Evolutionary conservation across 2,113 vertebrate genomes (phyloP), one percentile per base, ranked within the genome.

Genomic region (Sprattus sprattus): DNA sequence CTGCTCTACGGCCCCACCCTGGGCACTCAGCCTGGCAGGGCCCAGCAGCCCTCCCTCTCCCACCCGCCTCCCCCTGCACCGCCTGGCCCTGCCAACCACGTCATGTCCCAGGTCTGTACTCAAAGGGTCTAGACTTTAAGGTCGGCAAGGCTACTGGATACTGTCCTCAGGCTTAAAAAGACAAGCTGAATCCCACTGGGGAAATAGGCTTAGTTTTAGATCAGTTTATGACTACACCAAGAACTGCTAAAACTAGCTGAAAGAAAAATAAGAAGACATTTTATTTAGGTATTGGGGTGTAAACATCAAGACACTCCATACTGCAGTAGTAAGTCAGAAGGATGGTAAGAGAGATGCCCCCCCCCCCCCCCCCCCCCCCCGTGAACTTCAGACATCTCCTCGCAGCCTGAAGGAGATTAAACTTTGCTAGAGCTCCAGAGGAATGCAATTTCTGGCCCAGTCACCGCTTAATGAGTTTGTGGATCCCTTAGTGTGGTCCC

Each of bases 1-100:
- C 96, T 98, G 44, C 93, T 99, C 85, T 99, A 97, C 93, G 98
- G 95, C 90, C 96, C 97, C 86, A 91, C 95, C 86, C 92, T 97
- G 94, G 95, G 94, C 91, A 95, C 95, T 80, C 97, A 97, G 91
- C 95, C 96, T 90, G 93, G 91, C 88, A 95, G 97, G 95, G 93
- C 90, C 93, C 95, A 95, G 83, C 96, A 95, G 88, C 94, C 39
- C 39, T 39, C 39, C 39, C 39, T 39, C 39, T 39, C 39, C 39
- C 39, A 39, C 2, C 39, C 39, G 39, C 39, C 96, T 83, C 95
- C 96, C 89, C 92, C 92, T 90, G 84, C 86, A 16, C 82, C 75
- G 85, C 52, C 81, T 8, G 96, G 96, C 91, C 93, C 96, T 85
- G 87, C 96, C 85, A 97, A 95, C 94, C 96, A 97, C 92, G 86